Evolutionary conservation across 2,113 vertebrate genomes (phyloP).

Genomic region (Serilophus lunatus): DNA sequence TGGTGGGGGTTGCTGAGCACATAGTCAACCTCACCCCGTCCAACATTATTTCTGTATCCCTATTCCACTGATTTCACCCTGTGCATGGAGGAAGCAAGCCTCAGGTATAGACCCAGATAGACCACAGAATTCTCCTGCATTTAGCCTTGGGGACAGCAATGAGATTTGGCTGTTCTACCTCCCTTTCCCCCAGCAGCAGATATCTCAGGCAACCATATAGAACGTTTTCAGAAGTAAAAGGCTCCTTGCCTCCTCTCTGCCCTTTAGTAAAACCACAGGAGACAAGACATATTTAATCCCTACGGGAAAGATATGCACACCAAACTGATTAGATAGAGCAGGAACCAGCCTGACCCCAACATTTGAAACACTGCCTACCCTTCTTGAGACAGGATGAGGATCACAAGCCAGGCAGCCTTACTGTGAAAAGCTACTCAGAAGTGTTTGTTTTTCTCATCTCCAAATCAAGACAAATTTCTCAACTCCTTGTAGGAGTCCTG

Average conservation of each 20-base stretch:
- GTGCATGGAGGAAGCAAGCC: neutral
- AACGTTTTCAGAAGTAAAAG: neutral
- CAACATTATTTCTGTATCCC: neutral
- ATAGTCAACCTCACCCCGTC: neutral
- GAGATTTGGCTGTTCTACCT: neutral
- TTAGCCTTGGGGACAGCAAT: neutral
- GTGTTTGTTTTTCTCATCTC: slow-evolving; percentile 31
- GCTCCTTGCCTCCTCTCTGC: neutral
- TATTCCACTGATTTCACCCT: neutral
- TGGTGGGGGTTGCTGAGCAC: neutral
- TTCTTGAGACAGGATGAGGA: neutral
- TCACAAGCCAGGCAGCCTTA: neutral
- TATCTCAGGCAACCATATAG: neutral
- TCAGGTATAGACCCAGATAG: neutral
- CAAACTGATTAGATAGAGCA: neutral
- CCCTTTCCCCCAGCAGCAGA: neutral
- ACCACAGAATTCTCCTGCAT: neutral
- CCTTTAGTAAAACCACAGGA: slow-evolving; percentile 9
- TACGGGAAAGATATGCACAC: neutral
- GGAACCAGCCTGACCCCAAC: neutral
- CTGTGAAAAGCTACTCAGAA: slow-evolving; percentile 16
- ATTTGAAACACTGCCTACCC: neutral
- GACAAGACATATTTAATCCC: slow-evolving; percentile 6
- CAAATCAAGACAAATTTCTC: slow-evolving; percentile 52
- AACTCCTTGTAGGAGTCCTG: slow-evolving; percentile 23